Evolutionary conservation across 2,888 invertebrate species (phyloP).

Genomic region (Spodoptera exigua): DNA sequence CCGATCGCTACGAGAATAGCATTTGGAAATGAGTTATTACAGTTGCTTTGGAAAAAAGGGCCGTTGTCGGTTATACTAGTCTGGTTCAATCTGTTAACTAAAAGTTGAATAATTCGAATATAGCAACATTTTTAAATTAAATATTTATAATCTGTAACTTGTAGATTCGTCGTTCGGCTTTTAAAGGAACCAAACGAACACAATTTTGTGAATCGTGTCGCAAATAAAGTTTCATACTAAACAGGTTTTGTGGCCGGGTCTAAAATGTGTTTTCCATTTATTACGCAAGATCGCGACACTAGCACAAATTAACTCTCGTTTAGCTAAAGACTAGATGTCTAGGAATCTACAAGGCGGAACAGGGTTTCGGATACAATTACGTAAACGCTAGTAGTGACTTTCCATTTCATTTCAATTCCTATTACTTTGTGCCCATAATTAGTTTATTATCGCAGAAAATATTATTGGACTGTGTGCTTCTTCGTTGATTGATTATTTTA

Average conservation of each 20-base stretch:
- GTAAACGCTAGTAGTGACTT: constrained; percentile 27
- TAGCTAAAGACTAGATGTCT: not conserved
- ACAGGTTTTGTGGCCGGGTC: too few species aligned
- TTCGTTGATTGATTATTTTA: constrained; percentile 18
- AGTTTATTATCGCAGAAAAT: constrained; percentile 28
- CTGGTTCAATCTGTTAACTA: too few species aligned
- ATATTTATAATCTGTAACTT: too few species aligned
- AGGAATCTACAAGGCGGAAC: not conserved
- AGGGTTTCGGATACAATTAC: constrained; percentile 14
- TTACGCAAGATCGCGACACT: too few species aligned
- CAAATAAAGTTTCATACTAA: too few species aligned
- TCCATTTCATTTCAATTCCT: constrained; percentile 41
- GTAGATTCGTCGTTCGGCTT: constrained; percentile 2
- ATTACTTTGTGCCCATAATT: constrained; percentile 36
- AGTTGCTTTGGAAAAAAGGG: constrained; percentile 1
- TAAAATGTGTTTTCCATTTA: too few species aligned
- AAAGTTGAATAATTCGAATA: too few species aligned
- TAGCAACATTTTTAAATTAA: too few species aligned
- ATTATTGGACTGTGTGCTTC: constrained; percentile 16
- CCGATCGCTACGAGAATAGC: constrained; percentile 32
- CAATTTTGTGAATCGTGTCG: too few species aligned
- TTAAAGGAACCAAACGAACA: too few species aligned
- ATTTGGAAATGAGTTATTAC: constrained; percentile 19
- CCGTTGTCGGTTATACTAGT: too few species aligned
- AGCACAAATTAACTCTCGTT: too few species aligned